phyloP scores from a whole-genome alignment of 2,113 vertebrate species.

The Crotalus tigris region DNA sequence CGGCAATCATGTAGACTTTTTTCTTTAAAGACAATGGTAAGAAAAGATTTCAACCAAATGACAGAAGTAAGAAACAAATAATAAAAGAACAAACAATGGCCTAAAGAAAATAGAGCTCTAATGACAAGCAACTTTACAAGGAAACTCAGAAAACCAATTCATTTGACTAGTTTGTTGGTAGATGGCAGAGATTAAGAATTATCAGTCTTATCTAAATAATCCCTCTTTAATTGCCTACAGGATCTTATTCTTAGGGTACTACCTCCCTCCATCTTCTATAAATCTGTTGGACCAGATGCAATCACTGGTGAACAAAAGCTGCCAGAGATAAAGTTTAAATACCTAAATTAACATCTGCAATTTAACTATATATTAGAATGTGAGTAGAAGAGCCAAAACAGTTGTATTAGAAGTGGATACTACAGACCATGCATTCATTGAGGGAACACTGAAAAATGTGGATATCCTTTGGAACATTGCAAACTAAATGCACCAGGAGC shows the following conservation, averaged over 20 bases:
- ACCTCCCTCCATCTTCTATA: neutral
- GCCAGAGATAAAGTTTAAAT: neutral
- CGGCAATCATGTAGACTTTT: conserved; percentile 88
- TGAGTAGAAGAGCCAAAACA: neutral
- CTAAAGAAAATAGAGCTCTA: neutral
- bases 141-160: neutral
- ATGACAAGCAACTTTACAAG: neutral
- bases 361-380: neutral
- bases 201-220: too few relatives aligned
- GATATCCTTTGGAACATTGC: neutral
- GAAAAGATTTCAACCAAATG: neutral
- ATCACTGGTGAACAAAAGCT: neutral
- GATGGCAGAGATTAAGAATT: neutral
- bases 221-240: neutral
- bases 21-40: conserved; percentile 66
- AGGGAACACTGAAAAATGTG: neutral
- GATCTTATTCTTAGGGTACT: neutral
- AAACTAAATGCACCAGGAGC: neutral
- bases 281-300: neutral
- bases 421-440: neutral
- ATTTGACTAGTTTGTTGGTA: neutral
- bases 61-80: neutral
- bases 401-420: neutral
- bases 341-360: neutral
- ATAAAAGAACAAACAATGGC: neutral